Base-by-base conservation (phyloP, 2,797 vertebrate genomes). In the Nannoperca obscura region DNA sequence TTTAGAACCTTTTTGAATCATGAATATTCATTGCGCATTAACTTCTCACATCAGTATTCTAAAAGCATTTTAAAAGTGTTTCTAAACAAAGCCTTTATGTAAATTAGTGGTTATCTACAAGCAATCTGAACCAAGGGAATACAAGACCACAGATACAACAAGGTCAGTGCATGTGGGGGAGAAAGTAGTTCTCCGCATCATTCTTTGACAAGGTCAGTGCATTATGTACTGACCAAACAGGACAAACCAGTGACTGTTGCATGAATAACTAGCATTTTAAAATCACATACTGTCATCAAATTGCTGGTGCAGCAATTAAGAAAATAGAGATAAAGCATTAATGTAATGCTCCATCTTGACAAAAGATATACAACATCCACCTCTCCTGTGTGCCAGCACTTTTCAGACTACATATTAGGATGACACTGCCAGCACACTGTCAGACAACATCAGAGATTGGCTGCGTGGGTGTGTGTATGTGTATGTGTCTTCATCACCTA, bases 1-100 rank as follows among this genome's bases (percentile, higher is more conserved):
- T 87, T 78, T 74, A 57, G 58, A 89, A 83, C 68, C 66, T 73
- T 74, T 80, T 47, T 0, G 50, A 66, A 61, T 66, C 71, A 93
- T 91, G 86, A 92, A 93, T 93, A 94, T 93, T 93, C 90, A 94
- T 93, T 87, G 80, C 65, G 68, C 83, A 92, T 90, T 90, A 89
- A 76, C 75, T 88, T 27, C 17, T 69, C 64, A 77, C 81, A 92
- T 93, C 84, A 91, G 90, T 86, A 93, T 92, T 92, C 89, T 40
- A 68, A 83, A 78, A 88, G 91, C 90, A 82, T 86, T 85, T 84
- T 82, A 86, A 80, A 88, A 74, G 67, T 64, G 76, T 80, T 70
- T 89, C 81, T 76, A 91, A 92, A 91, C 89, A 91, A 87, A 81
- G 86, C 71, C 74, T 85, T 81, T 89, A 93, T 93, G 91, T 80